Conservation (phyloP, 2,113 vertebrate species). For the Aspiorhynchus laticeps region DNA sequence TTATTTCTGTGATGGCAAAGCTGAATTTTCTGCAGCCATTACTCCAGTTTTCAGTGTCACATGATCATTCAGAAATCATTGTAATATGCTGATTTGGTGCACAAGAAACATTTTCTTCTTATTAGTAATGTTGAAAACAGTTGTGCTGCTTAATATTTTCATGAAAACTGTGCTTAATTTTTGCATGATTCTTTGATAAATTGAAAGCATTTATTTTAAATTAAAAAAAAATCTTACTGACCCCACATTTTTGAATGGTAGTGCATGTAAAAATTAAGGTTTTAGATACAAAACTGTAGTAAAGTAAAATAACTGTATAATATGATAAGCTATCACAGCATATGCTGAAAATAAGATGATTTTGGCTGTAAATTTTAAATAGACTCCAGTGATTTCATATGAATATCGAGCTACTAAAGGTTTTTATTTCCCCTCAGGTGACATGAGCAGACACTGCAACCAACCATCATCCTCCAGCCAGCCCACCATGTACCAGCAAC, state of each 20-base stretch:
- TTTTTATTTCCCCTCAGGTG: conserved; percentile 66
- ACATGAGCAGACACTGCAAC: conserved; percentile 84
- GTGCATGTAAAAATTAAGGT: not conserved
- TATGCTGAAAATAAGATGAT: not conserved
- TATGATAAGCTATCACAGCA: not conserved
- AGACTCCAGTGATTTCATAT: not conserved
- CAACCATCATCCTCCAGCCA: conserved; percentile 83
- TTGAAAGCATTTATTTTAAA: no score
- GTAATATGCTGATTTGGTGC: no score
- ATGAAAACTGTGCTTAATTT: no score
- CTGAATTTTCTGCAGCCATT: no score
- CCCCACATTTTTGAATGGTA: not conserved
- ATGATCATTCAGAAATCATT: no score
- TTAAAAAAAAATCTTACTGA: no score
- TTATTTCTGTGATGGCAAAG: no score
- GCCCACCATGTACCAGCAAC: conserved; percentile 82
- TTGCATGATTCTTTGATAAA: no score
- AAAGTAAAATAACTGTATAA: not conserved
- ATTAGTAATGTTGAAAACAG: no score
- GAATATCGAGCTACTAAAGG: not conserved
- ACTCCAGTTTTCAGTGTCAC: no score
- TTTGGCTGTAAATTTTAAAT: not conserved
- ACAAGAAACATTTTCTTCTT: no score
- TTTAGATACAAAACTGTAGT: not conserved
- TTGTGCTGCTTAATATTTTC: no score